Evolutionary conservation across 2,888 invertebrate species (phyloP), one percentile per base, ranked within the genome.

Genomic region (Yponomeuta plumbellus): DNA sequence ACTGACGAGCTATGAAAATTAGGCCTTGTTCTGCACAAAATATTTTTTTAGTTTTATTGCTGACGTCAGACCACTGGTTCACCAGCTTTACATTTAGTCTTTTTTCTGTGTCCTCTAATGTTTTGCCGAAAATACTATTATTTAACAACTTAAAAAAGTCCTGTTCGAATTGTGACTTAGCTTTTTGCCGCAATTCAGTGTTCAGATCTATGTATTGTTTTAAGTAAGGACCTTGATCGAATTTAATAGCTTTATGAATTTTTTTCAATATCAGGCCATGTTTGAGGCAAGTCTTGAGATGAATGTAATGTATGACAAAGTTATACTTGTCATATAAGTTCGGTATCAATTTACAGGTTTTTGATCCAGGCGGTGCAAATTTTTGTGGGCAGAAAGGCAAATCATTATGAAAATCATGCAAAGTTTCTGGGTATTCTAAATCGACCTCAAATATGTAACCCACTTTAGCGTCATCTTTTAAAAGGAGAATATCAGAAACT

Each of bases 301-400:
- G 72, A 23, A 71, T 66, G 34, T 75, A 77, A 68, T 80, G 77
- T 21, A 77, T 74, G 0, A 78, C 67, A 67, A 77, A 78, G 11
- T 74, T 70, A 34, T 40, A 20, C 69, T 77, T 78, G 63, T 74
- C 61, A 21, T 71, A 67, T 5, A 78, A 67, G 66, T 71, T 75
- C 0, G 74, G 66, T 26, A 74, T 56, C 52, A 76, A 58, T 71
- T 74, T 74, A 10, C n/a, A 11, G 17, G 61, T 22, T 64, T 71
- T 75, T 23, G 69, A 62, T 11, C 68, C 67, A 8, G 68, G 69
- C n/a, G 69, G 69, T 5, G 65, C 62, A 65, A 67, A 68, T 59
- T 70, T 71, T 65, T 71, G 67, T 8, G 68, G 63, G 22, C 67
- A 68, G 59, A 72, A 71, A 11, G 70, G 70, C 11, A 68, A 66